Percentiles rank a stretch among this genome's conserved stretches.
Conservation (phyloP, 1,140 invertebrate genomes). For the Helicoverpa zea region DNA sequence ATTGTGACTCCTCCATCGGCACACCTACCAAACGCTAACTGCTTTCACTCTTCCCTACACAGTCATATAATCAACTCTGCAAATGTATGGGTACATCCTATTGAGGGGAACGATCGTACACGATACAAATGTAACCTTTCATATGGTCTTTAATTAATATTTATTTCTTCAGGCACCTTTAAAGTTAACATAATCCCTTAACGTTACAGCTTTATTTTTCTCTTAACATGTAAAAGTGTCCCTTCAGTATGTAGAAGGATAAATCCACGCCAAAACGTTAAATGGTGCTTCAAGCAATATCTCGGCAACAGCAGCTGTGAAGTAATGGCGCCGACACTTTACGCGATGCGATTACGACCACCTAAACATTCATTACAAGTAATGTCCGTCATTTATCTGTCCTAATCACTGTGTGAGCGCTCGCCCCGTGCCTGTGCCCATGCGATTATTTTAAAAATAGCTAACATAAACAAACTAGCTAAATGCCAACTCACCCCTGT, state of each 20-base stretch:
- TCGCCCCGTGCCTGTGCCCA: conserved; percentile 55
- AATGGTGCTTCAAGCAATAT: conserved; percentile 80
- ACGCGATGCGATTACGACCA: conserved; percentile 84
- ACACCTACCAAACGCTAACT: conserved; percentile 79
- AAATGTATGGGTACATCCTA: conserved; percentile 7
- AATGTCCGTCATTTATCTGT: conserved; percentile 85
- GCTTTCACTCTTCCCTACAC: conserved; percentile 57
- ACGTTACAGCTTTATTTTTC: conserved; percentile 38
- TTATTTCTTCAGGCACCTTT: not conserved
- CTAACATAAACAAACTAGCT: conserved; percentile 40
- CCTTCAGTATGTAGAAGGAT: conserved; percentile 62
- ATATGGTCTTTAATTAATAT: not conserved
- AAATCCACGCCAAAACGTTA: conserved; percentile 73
- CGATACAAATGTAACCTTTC: not conserved
- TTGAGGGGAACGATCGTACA: conserved; percentile 1
- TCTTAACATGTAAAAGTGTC: conserved; percentile 62
- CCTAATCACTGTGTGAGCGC: conserved; percentile 79
- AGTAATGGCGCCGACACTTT: conserved; percentile 85
- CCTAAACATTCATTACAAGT: conserved; percentile 85
- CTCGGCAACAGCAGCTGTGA: conserved; percentile 81
- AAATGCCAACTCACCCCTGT: conserved; percentile 13
- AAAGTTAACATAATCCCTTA: conserved; percentile 16
- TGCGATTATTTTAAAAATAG: conserved; percentile 64
- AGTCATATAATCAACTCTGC: conserved; percentile 38
- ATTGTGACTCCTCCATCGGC: conserved; percentile 83